Evolutionary conservation across 64 coral and sea anemone genomes (phyloP).

Genomic region (Hydrozoanthus tunicans): DNA sequence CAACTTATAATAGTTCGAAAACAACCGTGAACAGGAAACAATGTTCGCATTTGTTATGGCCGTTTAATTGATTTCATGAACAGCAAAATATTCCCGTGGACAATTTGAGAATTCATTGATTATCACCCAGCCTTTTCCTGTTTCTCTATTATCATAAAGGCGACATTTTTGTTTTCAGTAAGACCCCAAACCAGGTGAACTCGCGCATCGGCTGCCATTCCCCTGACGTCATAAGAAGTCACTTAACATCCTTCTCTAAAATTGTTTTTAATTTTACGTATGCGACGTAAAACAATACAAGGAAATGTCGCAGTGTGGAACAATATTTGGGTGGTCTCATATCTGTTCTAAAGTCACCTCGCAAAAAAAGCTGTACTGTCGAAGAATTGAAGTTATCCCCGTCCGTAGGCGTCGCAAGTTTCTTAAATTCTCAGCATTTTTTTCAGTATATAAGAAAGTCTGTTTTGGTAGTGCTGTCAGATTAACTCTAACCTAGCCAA

Average conservation of each 20-base stretch:
- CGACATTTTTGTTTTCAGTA: neutral
- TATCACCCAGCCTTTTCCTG: conserved; percentile 43
- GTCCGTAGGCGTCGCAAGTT: neutral
- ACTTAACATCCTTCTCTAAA: neutral
- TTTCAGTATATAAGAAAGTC: neutral
- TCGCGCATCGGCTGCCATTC: neutral
- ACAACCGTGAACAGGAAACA: conserved; percentile 14
- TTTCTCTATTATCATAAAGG: neutral
- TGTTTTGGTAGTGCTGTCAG: neutral
- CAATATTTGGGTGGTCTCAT: neutral
- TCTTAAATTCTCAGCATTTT: neutral
- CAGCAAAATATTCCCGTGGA: neutral
- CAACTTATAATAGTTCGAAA: neutral
- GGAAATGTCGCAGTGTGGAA: neutral
- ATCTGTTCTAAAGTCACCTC: neutral
- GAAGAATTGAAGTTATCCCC: neutral
- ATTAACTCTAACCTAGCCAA: neutral
- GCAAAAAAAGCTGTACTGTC: neutral
- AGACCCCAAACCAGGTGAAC: neutral
- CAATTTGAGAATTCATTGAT: conserved; percentile 26
- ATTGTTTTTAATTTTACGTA: neutral
- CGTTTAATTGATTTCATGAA: neutral
- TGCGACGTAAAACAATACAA: neutral
- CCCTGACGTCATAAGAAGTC: conserved; percentile 1
- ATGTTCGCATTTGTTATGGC: neutral